phyloP scores from a whole-genome alignment of 2,113 vertebrate genomes.

The Corythaixoides concolor region DNA sequence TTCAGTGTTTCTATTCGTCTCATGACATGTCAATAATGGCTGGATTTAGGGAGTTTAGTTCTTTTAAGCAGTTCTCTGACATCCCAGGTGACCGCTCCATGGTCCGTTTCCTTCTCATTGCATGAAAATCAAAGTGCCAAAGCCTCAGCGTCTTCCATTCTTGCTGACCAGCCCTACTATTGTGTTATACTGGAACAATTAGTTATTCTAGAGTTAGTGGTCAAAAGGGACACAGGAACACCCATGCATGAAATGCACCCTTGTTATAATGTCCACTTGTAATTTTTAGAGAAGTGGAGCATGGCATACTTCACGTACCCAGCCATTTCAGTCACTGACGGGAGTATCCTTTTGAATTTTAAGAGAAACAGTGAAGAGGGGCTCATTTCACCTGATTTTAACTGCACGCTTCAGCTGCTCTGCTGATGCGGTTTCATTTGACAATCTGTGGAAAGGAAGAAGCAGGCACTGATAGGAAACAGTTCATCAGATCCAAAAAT shows the following conservation, averaged over 20 bases:
- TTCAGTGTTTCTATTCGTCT: not conserved
- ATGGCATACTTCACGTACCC: not conserved
- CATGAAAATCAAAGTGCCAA: not conserved
- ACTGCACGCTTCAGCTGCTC: not conserved
- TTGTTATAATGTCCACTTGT: not conserved
- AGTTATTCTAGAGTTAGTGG: not conserved
- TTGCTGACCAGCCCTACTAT: not conserved
- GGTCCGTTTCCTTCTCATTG: not conserved
- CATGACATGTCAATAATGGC: accelerated
- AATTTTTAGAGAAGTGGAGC: not conserved
- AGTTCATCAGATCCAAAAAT: not conserved
- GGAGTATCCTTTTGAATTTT: not conserved
- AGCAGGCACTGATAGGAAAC: not conserved
- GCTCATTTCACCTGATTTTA: not conserved
- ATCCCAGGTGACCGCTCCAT: not conserved
- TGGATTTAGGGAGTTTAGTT: not conserved
- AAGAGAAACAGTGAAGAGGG: not conserved
- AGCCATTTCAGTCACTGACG: not conserved
- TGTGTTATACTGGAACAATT: not conserved
- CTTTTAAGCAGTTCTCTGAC: not conserved
- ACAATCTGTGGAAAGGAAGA: not conserved
- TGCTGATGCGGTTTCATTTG: not conserved
- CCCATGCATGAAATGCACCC: not conserved
- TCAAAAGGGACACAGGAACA: not conserved
- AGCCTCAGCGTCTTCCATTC: not conserved